Conservation (phyloP, 2,113 vertebrate species). For the Mobula hypostoma region DNA sequence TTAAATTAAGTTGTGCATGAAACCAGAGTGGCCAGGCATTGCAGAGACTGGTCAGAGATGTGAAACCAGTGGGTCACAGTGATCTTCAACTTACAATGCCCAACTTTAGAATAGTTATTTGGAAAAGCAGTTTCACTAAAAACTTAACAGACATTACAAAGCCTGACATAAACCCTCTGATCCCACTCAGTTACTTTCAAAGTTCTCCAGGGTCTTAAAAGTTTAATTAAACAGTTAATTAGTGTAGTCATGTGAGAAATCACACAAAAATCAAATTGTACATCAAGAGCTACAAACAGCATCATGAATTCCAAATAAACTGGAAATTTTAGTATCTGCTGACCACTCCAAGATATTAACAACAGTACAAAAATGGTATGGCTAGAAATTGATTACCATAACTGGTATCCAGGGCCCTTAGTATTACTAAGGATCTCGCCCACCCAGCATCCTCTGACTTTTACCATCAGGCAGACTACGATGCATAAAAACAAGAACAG, state of each 20-base stretch:
- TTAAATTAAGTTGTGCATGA: background rate
- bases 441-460: no score
- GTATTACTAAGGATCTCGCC: no score
- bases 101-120: background rate
- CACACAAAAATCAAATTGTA: no score
- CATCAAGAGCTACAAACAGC: background rate
- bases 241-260: no score
- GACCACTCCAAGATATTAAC: background rate
- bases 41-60: background rate
- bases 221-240: no score
- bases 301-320: background rate
- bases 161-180: no score
- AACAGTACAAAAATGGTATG: no score
- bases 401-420: no score
- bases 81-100: background rate
- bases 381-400: background rate
- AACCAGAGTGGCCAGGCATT: background rate
- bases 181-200: no score
- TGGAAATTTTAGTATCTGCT: background rate
- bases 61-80: background rate
- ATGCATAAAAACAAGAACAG: no score
- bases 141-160: background rate
- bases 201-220: no score
- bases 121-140: background rate
- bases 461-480: no score